Conservation (phyloP, 2,888 invertebrate genomes). For the Mesorhabditis belari region DNA sequence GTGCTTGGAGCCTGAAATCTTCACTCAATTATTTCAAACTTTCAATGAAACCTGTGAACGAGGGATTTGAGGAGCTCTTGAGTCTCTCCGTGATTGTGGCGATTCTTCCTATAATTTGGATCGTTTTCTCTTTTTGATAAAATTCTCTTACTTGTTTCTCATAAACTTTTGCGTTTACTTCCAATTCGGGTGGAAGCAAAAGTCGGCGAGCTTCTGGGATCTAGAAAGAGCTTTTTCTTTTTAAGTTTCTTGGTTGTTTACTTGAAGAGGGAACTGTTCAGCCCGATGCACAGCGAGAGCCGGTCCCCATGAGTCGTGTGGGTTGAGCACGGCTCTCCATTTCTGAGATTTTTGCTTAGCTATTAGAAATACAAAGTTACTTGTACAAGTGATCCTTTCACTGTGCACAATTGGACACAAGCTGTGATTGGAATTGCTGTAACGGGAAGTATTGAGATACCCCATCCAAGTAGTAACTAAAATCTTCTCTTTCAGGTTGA, state of each 20-base stretch:
- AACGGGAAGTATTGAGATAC: slow-evolving; percentile 68
- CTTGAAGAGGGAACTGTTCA: slow-evolving; percentile 51
- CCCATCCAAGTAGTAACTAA: slow-evolving; percentile 60
- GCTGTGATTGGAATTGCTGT: slow-evolving; percentile 67
- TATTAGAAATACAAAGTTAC: slow-evolving; percentile 21
- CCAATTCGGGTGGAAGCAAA: slow-evolving; percentile 27
- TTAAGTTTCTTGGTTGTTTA: too few relatives aligned
- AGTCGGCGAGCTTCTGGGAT: slow-evolving; percentile 50
- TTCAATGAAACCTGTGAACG: not conserved
- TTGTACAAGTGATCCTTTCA: slow-evolving; percentile 46
- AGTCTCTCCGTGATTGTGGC: not conserved
- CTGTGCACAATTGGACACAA: slow-evolving; percentile 55
- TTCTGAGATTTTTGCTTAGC: slow-evolving; percentile 26
- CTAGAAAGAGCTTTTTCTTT: too few relatives aligned
- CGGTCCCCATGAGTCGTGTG: slow-evolving; percentile 53
- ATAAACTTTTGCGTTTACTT: slow-evolving; percentile 5
- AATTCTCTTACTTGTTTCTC: too few relatives aligned
- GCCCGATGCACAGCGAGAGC: slow-evolving; percentile 52
- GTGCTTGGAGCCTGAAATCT: not conserved
- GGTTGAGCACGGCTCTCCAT: slow-evolving; percentile 46
- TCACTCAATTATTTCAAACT: not conserved
- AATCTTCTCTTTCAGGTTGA: too few relatives aligned
- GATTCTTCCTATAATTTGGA: not conserved
- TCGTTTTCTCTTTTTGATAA: too few relatives aligned
- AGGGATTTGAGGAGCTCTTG: not conserved